These are phyloP conservation scores for Radopholus similis DNA, from an alignment of 1,140 invertebrate genomes.

Conservation along the genomic window DNA sequence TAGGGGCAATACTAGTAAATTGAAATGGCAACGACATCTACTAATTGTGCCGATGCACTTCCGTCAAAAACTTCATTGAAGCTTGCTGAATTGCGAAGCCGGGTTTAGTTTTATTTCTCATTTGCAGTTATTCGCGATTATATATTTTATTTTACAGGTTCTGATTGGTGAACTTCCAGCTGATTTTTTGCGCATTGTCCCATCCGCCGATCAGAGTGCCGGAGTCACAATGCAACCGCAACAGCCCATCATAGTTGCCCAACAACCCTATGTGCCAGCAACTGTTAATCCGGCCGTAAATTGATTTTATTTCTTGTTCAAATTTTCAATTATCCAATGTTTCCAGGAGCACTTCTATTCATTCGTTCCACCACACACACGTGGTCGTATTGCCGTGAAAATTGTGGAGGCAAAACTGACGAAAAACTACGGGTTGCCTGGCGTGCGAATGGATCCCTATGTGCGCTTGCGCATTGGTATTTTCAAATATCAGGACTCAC, in stretches of 20 bases:
- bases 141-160: constrained; percentile 21
- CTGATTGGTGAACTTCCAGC: constrained; percentile 25
- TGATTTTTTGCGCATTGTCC: constrained; percentile 22
- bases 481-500: not conserved
- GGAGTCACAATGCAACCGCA: not conserved
- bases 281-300: not conserved
- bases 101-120: not conserved
- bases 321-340: too few species aligned
- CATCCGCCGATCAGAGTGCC: not conserved
- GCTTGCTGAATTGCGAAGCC: constrained; percentile 19
- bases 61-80: constrained; percentile 20
- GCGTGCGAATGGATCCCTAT: constrained; percentile 30
- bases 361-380: constrained; percentile 66
- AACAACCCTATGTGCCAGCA: not conserved
- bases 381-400: constrained; percentile 72
- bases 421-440: constrained; percentile 84
- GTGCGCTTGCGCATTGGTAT: constrained; percentile 22
- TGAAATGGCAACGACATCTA: too few species aligned
- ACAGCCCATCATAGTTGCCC: not conserved
- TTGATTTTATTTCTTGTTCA: too few species aligned
- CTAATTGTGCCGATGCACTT: constrained; percentile 14
- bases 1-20: too few species aligned
- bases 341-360: constrained; percentile 59
- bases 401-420: constrained; percentile 74
- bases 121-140: not conserved